Base-by-base conservation (phyloP, 2,113 vertebrate genomes). In the Hydrolagus affinis region DNA sequence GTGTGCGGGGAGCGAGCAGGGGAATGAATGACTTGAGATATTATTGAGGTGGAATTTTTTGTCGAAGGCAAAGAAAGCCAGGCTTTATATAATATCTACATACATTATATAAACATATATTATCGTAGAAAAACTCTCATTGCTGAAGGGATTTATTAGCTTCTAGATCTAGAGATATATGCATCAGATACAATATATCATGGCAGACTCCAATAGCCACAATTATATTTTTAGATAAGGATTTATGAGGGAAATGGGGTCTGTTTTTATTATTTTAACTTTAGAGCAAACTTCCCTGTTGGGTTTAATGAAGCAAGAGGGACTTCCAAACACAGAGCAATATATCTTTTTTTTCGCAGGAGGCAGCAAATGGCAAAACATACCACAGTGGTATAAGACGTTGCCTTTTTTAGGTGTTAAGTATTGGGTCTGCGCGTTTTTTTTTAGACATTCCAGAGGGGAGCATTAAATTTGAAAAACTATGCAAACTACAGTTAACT, bases 201-300 rank as follows among this genome's bases (percentile, higher is more conserved):
- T 83, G 62, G 60, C 62, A 66, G 66, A 64, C 62, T 83, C 57
- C 78, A 68, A 83, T 28, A 64, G 78, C 60, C 78, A 83, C 28
- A 66, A 66, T 83, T 83, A 83, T 83, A 83, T 83, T 83, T 80
- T 83, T 66, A 66, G 62, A 83, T 83, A 83, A 44, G 62, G 78
- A 83, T 83, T 83, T 83, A 83, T 68, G 78, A 83, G 62, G 62
- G 66, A 66, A 83, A 83, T 28, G 62, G 44, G 62, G 78, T 66
- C 78, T 83, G 78, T 66, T 83, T 83, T 83, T 83, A 83, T 83
- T 83, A 83, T 83, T 83, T 83, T 68, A 83, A 28, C 78, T 66
- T 68, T 83, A 32, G 25, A 66, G 78, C 78, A 30, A 30, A 62
- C 78, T 83, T 62, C 66, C 66, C 64, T 17, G 17, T 28, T 66